phyloP scores from a whole-genome alignment of 1,140 invertebrate genomes.

The Sycophaga agraensis region DNA sequence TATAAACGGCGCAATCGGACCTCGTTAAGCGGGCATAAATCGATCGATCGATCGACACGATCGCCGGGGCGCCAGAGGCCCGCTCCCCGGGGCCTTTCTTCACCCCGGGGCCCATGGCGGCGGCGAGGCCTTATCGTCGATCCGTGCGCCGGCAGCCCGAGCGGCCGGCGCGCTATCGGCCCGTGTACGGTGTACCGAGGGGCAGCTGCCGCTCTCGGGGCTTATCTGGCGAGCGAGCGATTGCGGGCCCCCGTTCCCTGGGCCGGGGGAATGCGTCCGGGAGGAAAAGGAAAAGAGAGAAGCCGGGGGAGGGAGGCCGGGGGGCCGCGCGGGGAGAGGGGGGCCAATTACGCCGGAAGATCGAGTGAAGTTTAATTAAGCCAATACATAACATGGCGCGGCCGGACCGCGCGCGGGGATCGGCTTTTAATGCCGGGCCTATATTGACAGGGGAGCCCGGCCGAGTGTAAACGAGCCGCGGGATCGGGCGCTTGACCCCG shows the following conservation, averaged over 20 bases:
- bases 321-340: neutral
- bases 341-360: conserved; percentile 30
- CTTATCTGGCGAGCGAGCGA: conserved; percentile 18
- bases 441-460: conserved; percentile 25
- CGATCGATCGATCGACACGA: conserved; percentile 1
- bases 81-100: too few relatives aligned
- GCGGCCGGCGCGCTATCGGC: too few relatives aligned
- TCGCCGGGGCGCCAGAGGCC: neutral
- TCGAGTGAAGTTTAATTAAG: conserved; percentile 38
- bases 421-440: conserved; percentile 33
- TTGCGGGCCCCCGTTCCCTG: neutral
- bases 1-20: neutral
- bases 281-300: neutral
- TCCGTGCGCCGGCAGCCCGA: too few relatives aligned
- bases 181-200: too few relatives aligned
- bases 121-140: neutral
- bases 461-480: too few relatives aligned
- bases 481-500: neutral
- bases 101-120: too few relatives aligned
- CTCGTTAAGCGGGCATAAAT: conserved; percentile 17
- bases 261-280: too few relatives aligned
- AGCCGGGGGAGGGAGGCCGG: neutral
- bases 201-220: neutral
- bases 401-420: neutral
- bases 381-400: conserved; percentile 23